These are phyloP conservation scores for Spodoptera littoralis DNA, from an alignment of 2,888 invertebrate genomes.

Conservation along the genomic window DNA sequence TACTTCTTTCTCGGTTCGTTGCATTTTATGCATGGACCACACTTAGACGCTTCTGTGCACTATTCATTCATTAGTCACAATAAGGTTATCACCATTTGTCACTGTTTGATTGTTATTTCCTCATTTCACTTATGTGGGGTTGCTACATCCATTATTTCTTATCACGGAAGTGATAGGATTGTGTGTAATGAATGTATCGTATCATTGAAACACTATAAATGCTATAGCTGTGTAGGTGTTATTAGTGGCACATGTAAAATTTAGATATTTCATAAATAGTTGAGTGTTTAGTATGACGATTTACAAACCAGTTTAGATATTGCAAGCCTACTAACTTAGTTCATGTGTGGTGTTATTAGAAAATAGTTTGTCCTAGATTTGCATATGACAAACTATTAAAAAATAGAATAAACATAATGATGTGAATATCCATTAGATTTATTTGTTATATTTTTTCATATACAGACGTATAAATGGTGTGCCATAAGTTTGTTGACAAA, in stretches of 20 bases:
- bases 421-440: no score
- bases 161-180: conserved; percentile 47
- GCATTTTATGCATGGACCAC: conserved; percentile 87
- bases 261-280: conserved; percentile 21
- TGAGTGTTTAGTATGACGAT: conserved; percentile 10
- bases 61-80: conserved; percentile 70
- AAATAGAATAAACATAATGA: no score
- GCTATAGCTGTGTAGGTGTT: conserved; percentile 40
- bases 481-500: conserved; percentile 57
- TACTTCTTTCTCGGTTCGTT: conserved; percentile 85
- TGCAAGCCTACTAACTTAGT: conserved; percentile 9
- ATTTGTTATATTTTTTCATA: no score
- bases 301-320: background rate
- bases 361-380: background rate
- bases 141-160: conserved; percentile 45
- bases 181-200: conserved; percentile 47
- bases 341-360: conserved; percentile 16
- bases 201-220: conserved; percentile 33
- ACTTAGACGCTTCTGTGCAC: conserved; percentile 86
- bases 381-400: no score
- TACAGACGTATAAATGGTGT: background rate
- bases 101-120: conserved; percentile 40
- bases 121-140: conserved; percentile 53
- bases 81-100: conserved; percentile 50
- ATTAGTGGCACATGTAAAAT: conserved; percentile 29